Percentiles rank a stretch among this genome's conserved stretches.
These are phyloP conservation scores for Melipona beecheii DNA, from an alignment of 2,888 invertebrate genomes.

Conservation along the genomic window DNA sequence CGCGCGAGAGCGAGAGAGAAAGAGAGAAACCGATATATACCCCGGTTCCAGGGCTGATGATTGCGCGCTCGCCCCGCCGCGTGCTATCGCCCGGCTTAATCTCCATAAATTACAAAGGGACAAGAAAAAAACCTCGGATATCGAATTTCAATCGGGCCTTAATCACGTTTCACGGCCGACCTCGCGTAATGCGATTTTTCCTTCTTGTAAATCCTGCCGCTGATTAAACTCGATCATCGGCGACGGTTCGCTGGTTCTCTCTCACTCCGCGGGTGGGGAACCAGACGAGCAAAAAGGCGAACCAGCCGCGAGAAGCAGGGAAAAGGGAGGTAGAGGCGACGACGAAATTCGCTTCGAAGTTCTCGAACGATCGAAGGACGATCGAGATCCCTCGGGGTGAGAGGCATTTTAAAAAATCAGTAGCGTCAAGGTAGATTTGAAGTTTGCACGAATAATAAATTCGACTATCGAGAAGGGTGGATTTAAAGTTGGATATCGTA, in stretches of 20 bases:
- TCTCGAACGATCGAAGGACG: background rate
- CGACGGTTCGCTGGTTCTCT: background rate
- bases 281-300: background rate
- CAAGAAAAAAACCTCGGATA: conserved; percentile 42
- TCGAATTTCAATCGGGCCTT: conserved; percentile 62
- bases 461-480: background rate
- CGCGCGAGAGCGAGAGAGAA: background rate
- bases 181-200: conserved; percentile 45
- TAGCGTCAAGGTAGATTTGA: too few relatives aligned
- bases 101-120: conserved; percentile 52
- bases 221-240: conserved; percentile 55
- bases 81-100: conserved; percentile 34
- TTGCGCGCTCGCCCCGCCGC: conserved; percentile 7
- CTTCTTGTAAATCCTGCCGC: conserved; percentile 39
- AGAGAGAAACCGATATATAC: too few relatives aligned
- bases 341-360: background rate
- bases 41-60: conserved; percentile 14
- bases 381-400: background rate
- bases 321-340: background rate
- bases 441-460: background rate
- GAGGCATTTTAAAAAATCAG: background rate
- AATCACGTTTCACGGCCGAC: conserved; percentile 52
- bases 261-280: background rate
- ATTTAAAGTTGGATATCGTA: background rate
- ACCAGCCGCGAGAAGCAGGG: background rate